Percentiles rank a stretch among this genome's conserved stretches.
These are phyloP conservation scores for Druon quercuslanigerum DNA, from an alignment of 1,140 invertebrate species.

Conservation along the genomic window DNA sequence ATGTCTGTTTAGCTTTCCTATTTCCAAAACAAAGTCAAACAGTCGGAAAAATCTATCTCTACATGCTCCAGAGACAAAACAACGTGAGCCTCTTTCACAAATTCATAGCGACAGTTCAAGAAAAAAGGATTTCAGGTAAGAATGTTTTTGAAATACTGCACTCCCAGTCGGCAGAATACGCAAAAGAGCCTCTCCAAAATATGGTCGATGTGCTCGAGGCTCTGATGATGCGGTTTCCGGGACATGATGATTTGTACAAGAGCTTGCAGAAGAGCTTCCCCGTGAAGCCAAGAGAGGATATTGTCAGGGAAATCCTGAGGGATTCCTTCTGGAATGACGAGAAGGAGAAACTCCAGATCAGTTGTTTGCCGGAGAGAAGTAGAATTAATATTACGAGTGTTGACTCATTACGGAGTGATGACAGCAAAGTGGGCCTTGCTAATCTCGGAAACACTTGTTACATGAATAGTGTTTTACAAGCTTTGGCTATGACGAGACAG, in stretches of 20 bases:
- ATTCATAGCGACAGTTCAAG: neutral
- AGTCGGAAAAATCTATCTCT: constrained; percentile 74
- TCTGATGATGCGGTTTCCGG: constrained; percentile 70
- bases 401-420: constrained; percentile 43
- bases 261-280: constrained; percentile 45
- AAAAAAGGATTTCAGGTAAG: constrained; percentile 29
- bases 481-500: constrained; percentile 86
- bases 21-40: constrained; percentile 71
- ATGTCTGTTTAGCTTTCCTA: constrained; percentile 69
- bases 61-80: constrained; percentile 76
- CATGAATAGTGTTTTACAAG: constrained; percentile 90
- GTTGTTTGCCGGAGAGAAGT: constrained; percentile 1
- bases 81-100: constrained; percentile 73
- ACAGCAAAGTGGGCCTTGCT: constrained; percentile 83
- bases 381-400: constrained; percentile 42
- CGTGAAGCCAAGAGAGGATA: constrained; percentile 42
- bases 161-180: constrained; percentile 70
- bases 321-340: constrained; percentile 59
- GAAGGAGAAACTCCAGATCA: constrained; percentile 46
- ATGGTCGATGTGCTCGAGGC: constrained; percentile 74
- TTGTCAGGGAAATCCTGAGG: constrained; percentile 49
- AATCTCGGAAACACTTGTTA: constrained; percentile 93
- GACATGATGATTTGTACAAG: constrained; percentile 33
- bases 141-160: constrained; percentile 65
- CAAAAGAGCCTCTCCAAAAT: constrained; percentile 70